These are phyloP conservation scores for Thymallus thymallus DNA, from an alignment of 2,113 vertebrate genomes.

Conservation along the genomic window DNA sequence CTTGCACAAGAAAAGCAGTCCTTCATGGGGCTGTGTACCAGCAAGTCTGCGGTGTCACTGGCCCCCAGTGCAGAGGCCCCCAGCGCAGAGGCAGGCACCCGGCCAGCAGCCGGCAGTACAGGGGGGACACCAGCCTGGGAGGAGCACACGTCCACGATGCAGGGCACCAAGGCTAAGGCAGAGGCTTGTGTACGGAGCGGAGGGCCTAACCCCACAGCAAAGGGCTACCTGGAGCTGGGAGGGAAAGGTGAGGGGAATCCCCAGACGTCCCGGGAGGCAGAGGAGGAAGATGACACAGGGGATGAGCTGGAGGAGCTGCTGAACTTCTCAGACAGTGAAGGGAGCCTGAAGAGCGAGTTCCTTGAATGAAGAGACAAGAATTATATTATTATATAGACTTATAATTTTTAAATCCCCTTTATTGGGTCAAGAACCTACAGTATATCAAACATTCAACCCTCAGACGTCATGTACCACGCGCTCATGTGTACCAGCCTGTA, in stretches of 20 bases:
- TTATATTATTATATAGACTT: no score
- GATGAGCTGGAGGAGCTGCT: constrained; percentile 57
- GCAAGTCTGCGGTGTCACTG: constrained; percentile 54
- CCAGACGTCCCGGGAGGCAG: constrained; percentile 31
- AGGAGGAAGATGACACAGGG: constrained; percentile 50
- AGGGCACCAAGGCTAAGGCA: constrained; percentile 40
- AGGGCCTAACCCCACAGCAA: constrained; percentile 29
- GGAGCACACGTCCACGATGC: constrained; percentile 49
- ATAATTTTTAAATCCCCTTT: neutral
- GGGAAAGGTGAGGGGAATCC: constrained; percentile 44
- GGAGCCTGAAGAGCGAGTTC: constrained; percentile 57
- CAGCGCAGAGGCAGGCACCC: constrained; percentile 17
- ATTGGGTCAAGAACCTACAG: no score
- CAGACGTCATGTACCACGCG: no score
- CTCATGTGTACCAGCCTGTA: no score
- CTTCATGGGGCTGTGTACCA: constrained; percentile 60
- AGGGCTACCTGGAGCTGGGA: constrained; percentile 61
- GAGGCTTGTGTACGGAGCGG: constrained; percentile 28
- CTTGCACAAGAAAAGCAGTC: neutral
- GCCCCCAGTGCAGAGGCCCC: constrained; percentile 35
- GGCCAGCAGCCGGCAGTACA: constrained; percentile 10
- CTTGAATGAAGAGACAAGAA: constrained; percentile 35
- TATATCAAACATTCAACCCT: no score
- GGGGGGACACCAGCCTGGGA: constrained; percentile 39
- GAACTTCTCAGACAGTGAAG: constrained; percentile 55